Base-by-base conservation (phyloP, 92 coral and sea anemone species). In the Zoanthus sociatus region DNA sequence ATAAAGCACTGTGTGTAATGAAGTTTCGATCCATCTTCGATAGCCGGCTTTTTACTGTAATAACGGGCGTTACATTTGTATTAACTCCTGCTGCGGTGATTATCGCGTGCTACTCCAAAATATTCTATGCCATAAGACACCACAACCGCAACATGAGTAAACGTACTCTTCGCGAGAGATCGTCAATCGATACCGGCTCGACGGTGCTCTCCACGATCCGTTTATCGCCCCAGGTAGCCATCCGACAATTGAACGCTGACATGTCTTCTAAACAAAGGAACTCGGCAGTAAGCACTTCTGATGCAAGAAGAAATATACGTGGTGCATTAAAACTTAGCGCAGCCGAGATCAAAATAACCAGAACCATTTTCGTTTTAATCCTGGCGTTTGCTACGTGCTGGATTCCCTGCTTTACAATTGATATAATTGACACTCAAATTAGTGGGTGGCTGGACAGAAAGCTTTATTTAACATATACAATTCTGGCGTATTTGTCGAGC, bases 351-450 rank as follows among this genome's bases (percentile, higher is more conserved):
- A 71, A 87, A 32, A 93, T 94, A 46, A 92, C 98, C 32, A 91
- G 92, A 60, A 92, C 95, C 3, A 87, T 94, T 31, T 94, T 90
- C 47, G 94, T 89, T 6, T 88, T 93, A 20, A 92, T 94, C 17
- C 66, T 92, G 32, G 95, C 93, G 7, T 94, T 94, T 76, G 93
- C 91, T 78, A 15, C 90, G 0, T 94, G 98, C 75, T 94, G 98
- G 98, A 84, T 92, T 16, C 98, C 98, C 1, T 94, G 98, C 58
- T 90, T 94, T 74, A 89, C 91, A 51, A 94, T 94, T n/a, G 98
- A 94, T 33, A 63, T 90, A 9, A 70, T 92, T 18, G 98, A 94
- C 77, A 89, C 91, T 7, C 87, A 88, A 88, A 70, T 87, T 8
- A 78, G 85, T 14, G 89, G 88, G 5, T 88, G 93, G 93, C 88